A percentile compares a stretch with the other conserved stretches of the same genome.
These are phyloP conservation scores for Ahaetulla prasina DNA, from an alignment of 2,113 vertebrate species.

Conservation along the genomic window DNA sequence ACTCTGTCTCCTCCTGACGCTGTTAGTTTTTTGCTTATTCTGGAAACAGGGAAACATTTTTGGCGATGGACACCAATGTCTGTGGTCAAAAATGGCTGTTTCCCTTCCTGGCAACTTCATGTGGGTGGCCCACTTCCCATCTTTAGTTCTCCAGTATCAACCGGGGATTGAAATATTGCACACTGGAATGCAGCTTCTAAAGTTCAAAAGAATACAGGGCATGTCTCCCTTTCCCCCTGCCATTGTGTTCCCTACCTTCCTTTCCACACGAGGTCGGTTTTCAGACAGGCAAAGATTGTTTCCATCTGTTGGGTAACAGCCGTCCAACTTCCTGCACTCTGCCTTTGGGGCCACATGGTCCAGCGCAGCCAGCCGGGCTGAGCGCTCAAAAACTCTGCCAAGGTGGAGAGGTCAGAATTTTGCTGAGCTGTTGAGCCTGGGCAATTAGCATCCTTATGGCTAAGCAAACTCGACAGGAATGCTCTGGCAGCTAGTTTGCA, in stretches of 20 bases:
- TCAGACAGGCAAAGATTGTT: slow-evolving; percentile 18
- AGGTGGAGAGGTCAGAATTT: slow-evolving; percentile 33
- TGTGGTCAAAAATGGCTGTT: neutral
- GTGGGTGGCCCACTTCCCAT: neutral
- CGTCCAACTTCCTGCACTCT: slow-evolving; percentile 14
- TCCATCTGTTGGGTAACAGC: slow-evolving; percentile 29
- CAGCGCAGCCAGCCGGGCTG: neutral
- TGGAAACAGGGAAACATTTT: neutral
- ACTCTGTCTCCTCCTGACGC: neutral
- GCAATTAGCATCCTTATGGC: slow-evolving; percentile 12
- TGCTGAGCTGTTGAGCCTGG: neutral
- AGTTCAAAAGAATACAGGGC: neutral
- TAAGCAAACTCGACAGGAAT: slow-evolving; percentile 39
- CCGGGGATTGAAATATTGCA: neutral
- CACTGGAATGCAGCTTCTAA: neutral
- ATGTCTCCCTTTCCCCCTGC: slow-evolving; percentile 1
- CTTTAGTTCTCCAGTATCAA: neutral
- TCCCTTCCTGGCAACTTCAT: neutral
- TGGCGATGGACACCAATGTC: neutral
- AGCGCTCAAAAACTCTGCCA: slow-evolving; percentile 3
- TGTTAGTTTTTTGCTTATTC: neutral
- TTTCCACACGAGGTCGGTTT: accelerated
- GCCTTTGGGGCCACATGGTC: slow-evolving; percentile 20
- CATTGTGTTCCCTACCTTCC: slow-evolving; percentile 17
- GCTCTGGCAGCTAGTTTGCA: slow-evolving; percentile 13